phyloP scores from a whole-genome alignment of 1,140 invertebrate genomes.

The Delia radicum region DNA sequence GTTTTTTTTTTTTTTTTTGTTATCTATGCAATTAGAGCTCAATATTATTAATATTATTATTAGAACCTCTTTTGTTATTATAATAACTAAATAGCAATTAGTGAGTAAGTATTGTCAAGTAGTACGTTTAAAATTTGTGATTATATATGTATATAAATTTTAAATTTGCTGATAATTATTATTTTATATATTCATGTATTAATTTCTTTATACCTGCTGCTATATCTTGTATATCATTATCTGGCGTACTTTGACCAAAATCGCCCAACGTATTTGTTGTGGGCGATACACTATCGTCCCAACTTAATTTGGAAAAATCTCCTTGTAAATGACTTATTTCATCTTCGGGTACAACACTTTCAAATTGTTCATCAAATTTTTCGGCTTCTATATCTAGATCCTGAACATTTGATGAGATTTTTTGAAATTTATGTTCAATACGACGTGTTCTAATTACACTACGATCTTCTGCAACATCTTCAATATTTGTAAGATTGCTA shows the following conservation, averaged over 20 bases:
- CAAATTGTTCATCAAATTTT: constrained; percentile 46
- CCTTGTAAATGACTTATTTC: constrained; percentile 51
- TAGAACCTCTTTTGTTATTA: constrained; percentile 34
- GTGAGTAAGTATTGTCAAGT: neutral
- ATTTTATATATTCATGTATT: neutral
- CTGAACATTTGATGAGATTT: constrained; percentile 57
- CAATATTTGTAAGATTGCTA: neutral
- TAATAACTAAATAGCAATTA: constrained; percentile 25
- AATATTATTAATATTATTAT: constrained; percentile 55
- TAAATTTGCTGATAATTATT: too few species aligned
- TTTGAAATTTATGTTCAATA: constrained; percentile 62
- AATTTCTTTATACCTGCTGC: constrained; percentile 43
- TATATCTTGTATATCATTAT: constrained; percentile 54
- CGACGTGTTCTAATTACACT: constrained; percentile 35
- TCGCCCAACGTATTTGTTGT: constrained; percentile 53
- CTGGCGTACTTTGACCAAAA: constrained; percentile 51
- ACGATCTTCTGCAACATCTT: constrained; percentile 3
- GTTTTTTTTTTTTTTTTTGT: too few species aligned
- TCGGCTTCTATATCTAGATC: constrained; percentile 41
- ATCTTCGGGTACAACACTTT: constrained; percentile 45
- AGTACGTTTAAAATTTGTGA: too few species aligned
- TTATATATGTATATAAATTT: neutral
- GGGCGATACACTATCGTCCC: constrained; percentile 54
- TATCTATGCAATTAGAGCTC: constrained; percentile 55
- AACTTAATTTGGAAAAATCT: constrained; percentile 55